Evolutionary conservation across 1,140 invertebrate species (phyloP).

Genomic region (Diorhabda carinulata): DNA sequence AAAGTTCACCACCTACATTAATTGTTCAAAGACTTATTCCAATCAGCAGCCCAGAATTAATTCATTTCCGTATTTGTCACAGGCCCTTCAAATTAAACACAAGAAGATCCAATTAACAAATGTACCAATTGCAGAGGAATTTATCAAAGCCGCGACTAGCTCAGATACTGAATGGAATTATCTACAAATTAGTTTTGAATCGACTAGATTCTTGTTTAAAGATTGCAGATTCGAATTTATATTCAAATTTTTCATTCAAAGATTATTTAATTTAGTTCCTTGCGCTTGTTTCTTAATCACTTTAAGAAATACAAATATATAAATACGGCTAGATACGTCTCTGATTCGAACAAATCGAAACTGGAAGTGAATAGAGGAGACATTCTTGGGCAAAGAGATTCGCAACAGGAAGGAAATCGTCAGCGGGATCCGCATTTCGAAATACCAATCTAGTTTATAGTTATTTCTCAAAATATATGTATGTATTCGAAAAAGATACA

Average conservation of each 20-base stretch:
- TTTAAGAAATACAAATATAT: too few relatives aligned
- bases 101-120: constrained; percentile 2
- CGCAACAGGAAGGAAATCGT: constrained; percentile 14
- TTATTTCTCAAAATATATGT: constrained; percentile 13
- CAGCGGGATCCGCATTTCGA: constrained; percentile 13
- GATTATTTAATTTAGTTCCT: too few relatives aligned
- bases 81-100: constrained; percentile 2
- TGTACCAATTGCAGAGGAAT: not conserved
- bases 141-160: not conserved
- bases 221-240: too few relatives aligned
- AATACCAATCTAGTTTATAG: constrained; percentile 16
- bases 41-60: not conserved
- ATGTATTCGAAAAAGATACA: constrained; percentile 11
- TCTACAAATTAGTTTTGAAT: not conserved
- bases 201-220: not conserved
- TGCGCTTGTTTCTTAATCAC: too few relatives aligned
- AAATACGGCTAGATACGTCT: not conserved
- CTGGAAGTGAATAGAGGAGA: constrained; percentile 11
- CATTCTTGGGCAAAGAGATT: not conserved
- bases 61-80: not conserved
- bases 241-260: too few relatives aligned
- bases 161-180: not conserved
- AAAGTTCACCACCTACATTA: not conserved
- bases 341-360: constrained; percentile 9
- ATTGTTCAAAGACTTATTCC: constrained; percentile 2